Base-by-base conservation (phyloP, 2,113 vertebrate species). In the Gulo gulo region DNA sequence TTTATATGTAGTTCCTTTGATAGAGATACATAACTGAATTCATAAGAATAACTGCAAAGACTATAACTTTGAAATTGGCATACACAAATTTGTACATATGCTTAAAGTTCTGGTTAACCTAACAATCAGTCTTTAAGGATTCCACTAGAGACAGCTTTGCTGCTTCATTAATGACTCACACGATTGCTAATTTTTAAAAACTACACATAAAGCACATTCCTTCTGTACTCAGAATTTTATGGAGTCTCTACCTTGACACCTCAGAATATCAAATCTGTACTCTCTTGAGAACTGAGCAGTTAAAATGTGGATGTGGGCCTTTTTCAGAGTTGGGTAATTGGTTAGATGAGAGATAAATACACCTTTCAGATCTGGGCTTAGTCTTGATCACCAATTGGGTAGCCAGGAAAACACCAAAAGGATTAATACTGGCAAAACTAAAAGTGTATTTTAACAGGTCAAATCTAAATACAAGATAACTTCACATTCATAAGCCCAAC, bases 121-220 rank as follows among this genome's bases (percentile, higher is more conserved):
- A 81, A 82, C 34, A 71, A 13, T 50, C 29, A 69, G 36, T 65
- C 65, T 45, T 79, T 88, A 61, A 73, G 11, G 57, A 78, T 42
- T 93, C 42, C 50, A 95, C 3, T 82, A 73, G 21, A 94, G 21
- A 83, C 6, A 92, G 45, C 47, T 88, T 91, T 86, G 31, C 84
- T 86, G 31, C 84, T 95, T 95, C 88, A 87, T 67, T 94, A 97
- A 76, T 16, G 26, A 94, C 84, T 97, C 39, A 83, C 8, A 45
- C 1, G 1, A 73, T 12, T 69, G 74, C 6, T 91, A 87, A 76
- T 47, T 59, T 95, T 93, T 76, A 80, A 88, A 87, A 88, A 67
- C 42, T 78, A 90, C 11, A 86, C 80, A 73, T 74, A 94, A 91
- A 94, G 45, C 57, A 91, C 14, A 91, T 83, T 90, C 57, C 23